Base-by-base conservation (phyloP, 1,140 invertebrate species). In the Holotrichia oblita region DNA sequence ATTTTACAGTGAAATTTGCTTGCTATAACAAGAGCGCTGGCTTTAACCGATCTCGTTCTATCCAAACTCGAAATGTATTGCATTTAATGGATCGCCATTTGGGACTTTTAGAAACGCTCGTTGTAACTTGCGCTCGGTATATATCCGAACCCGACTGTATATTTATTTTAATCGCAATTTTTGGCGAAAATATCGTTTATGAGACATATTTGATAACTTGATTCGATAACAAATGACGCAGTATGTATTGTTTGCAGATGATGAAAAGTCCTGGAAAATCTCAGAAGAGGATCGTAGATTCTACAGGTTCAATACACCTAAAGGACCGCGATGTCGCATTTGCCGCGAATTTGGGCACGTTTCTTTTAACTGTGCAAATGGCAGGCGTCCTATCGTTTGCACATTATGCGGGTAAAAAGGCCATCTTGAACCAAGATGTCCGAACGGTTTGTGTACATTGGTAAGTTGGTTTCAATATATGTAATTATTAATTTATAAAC, bases 381-480 rank as follows among this genome's bases (percentile, higher is more conserved):
- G 87, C 79, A 73, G 84, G 2, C 73, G 81, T 8, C 83, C 85
- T 12, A 80, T 85, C 12, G 90, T 89, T 81, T 94, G 93, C 84
- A 86, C 87, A 77, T 90, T 92, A 84, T 94, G 93, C 81, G 92
- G 92, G 48, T 80, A 79, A 0, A 82, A 82, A 0, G 92, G 91
- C 0, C 93, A 94, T 82, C 85, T 83, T 14, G 92, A 92, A 80
- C 87, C 89, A 0, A 85, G 90, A 12, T 94, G 93, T 83, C 91
- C 92, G 0, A 87, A 89, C 48, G 91, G 89, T 82, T 89, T 92
- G 76, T 94, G 93, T 83, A 87, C 93, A 69, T 91, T 91, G 81
- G 92, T 93, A 87, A 87, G 87, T 87, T n/a, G n/a, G 8, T 40
- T 40, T 40, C 73, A 79, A 76, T 27, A 61, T 0, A 42, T 74